Evolutionary conservation across 2,888 invertebrate species (phyloP).

Genomic region (Pecten maximus): DNA sequence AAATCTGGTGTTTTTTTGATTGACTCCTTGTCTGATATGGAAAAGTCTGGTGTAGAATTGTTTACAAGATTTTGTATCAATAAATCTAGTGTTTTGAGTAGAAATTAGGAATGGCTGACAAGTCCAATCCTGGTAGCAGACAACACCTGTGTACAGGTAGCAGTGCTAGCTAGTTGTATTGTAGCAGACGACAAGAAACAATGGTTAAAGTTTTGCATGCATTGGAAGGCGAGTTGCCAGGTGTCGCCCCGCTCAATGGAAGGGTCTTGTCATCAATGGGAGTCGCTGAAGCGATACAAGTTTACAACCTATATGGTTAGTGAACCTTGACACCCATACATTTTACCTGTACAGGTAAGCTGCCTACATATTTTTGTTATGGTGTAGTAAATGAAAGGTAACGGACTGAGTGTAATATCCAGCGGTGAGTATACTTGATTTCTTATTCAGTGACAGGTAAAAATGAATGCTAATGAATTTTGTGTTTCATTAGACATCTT

Average conservation of each 20-base stretch:
- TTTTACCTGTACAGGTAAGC: background rate
- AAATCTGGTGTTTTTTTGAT: slow-evolving; percentile 2
- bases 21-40: no score
- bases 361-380: background rate
- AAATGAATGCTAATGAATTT: no score
- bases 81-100: background rate
- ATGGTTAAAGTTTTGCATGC: background rate
- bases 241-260: background rate
- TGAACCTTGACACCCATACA: background rate
- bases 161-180: no score
- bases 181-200: background rate
- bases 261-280: background rate
- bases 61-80: background rate
- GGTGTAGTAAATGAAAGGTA: background rate
- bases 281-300: background rate
- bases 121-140: background rate
- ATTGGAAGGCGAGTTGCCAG: background rate
- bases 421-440: background rate
- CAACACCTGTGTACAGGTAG: background rate
- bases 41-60: background rate
- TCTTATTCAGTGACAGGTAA: background rate
- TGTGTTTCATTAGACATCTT: no score
- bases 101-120: background rate
- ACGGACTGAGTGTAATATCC: background rate
- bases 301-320: background rate